A percentile compares a stretch with the other conserved stretches of the same genome.
Evolutionary conservation across 2,888 invertebrate genomes (phyloP).

Genomic region (Eudasyphora cyanicolor): DNA sequence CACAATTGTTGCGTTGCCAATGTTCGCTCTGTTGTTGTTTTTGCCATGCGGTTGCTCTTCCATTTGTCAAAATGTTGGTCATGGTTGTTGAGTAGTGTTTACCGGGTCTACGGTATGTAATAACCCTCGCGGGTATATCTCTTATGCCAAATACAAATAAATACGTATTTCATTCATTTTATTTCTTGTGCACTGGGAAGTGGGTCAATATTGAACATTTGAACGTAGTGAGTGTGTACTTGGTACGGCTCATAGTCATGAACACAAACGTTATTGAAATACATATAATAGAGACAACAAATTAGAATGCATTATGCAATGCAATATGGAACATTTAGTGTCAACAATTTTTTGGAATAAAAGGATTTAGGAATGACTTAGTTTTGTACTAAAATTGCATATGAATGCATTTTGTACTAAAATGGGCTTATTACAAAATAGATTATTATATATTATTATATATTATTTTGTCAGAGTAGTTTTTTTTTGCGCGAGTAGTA

Average conservation of each 20-base stretch:
- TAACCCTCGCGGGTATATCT: not conserved
- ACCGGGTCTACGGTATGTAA: constrained; percentile 4
- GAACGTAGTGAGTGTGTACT: not conserved
- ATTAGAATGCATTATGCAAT: not conserved
- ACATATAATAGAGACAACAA: not conserved
- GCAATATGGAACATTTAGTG: not conserved
- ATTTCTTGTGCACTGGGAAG: not conserved
- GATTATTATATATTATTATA: no score
- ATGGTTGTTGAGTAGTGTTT: constrained; percentile 49
- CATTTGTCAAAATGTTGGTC: constrained; percentile 58
- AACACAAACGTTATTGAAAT: not conserved
- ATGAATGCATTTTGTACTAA: no score
- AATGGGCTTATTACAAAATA: no score
- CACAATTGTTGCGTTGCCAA: not conserved
- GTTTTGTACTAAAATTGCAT: no score
- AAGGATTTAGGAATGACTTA: no score
- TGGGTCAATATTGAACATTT: constrained; percentile 7
- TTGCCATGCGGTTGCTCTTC: constrained; percentile 42
- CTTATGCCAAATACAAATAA: constrained; percentile 10
- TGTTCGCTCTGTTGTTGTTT: not conserved
- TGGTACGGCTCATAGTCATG: not conserved
- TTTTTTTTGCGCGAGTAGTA: no score
- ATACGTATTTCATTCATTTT: not conserved
- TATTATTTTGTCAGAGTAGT: no score
- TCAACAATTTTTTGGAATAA: no score